phyloP scores from a whole-genome alignment of 2,888 invertebrate genomes.

The Itoplectis maculator region DNA sequence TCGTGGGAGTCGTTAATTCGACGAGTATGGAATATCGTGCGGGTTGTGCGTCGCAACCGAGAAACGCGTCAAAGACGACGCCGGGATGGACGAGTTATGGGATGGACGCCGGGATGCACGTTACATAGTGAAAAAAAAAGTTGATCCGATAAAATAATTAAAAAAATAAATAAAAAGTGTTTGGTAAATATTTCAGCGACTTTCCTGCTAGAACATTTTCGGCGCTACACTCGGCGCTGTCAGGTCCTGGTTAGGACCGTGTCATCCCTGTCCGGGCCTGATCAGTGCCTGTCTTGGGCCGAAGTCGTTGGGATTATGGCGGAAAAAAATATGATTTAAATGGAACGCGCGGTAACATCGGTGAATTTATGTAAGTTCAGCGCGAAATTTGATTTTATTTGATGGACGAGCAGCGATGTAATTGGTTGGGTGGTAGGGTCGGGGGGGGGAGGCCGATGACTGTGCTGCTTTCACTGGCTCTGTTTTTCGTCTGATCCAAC shows the following conservation, averaged over 20 bases:
- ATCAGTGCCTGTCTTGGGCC: no score
- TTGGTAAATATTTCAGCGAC: no score
- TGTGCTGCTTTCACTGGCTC: neutral
- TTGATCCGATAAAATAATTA: neutral
- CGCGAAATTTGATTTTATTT: neutral
- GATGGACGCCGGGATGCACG: neutral
- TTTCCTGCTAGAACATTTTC: no score
- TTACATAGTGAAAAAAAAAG: neutral
- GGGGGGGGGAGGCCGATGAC: no score
- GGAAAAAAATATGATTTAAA: neutral
- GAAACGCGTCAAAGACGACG: slow-evolving; percentile 5
- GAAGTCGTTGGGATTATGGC: no score
- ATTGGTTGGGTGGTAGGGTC: no score
- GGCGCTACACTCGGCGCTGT: no score
- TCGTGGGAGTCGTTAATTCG: slow-evolving; percentile 51
- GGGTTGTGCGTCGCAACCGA: slow-evolving; percentile 7
- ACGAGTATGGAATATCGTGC: slow-evolving; percentile 34
- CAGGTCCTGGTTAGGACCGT: no score
- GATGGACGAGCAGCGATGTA: neutral
- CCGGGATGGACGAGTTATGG: no score
- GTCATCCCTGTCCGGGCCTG: no score
- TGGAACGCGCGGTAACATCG: neutral
- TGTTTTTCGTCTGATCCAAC: neutral
- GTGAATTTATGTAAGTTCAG: neutral
- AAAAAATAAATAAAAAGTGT: neutral